Evolutionary conservation across 2,797 vertebrate genomes (phyloP).

Genomic region (Girardinus metallicus): DNA sequence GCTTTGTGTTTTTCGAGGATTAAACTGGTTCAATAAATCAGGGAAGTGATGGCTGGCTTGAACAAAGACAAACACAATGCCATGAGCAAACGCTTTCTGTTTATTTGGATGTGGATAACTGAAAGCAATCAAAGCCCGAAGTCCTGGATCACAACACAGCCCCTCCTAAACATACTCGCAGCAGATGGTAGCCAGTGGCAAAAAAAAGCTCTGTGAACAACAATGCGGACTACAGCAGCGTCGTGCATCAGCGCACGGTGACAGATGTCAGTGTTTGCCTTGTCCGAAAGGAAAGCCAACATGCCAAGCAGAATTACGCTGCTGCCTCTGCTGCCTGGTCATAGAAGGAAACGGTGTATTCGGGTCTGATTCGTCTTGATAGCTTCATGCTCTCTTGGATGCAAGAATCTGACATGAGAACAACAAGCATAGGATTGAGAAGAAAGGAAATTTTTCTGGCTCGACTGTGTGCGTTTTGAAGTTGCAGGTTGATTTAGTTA

Average conservation of each 20-base stretch:
- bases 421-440: conserved; percentile 34
- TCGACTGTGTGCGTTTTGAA: conserved; percentile 9
- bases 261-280: conserved; percentile 51
- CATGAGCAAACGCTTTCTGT: conserved; percentile 48
- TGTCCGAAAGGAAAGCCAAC: conserved; percentile 44
- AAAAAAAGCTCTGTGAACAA: conserved; percentile 37
- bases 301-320: conserved; percentile 22
- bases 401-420: conserved; percentile 36
- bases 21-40: conserved; percentile 49
- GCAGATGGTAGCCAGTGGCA: conserved; percentile 61
- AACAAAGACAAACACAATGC: conserved; percentile 54
- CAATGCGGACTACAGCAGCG: conserved; percentile 20
- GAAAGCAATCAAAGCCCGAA: conserved; percentile 54
- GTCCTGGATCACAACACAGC: conserved; percentile 36
- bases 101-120: conserved; percentile 58
- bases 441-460: not conserved
- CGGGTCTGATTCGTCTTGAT: conserved; percentile 43
- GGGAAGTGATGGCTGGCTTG: conserved; percentile 31
- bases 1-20: conserved; percentile 28
- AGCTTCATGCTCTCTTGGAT: conserved; percentile 23
- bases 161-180: conserved; percentile 39
- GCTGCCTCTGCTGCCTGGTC: conserved; percentile 1
- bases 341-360: conserved; percentile 22
- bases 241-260: conserved; percentile 28
- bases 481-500: not conserved